Conservation (phyloP, 2,888 invertebrate genomes). For the Protodeltote pygarga region DNA sequence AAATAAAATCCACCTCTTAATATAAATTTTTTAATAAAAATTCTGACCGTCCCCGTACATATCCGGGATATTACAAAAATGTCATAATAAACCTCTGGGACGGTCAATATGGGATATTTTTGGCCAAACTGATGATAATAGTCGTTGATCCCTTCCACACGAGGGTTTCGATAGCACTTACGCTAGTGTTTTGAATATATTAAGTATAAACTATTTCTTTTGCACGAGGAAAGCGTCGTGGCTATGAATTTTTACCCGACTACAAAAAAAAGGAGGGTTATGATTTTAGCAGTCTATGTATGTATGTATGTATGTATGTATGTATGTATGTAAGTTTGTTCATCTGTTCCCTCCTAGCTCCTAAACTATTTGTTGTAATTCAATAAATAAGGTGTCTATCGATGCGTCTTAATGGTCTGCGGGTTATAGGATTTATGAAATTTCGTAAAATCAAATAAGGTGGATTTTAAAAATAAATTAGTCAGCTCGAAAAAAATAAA, state of each 20-base stretch:
- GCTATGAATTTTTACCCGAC: conserved; percentile 17
- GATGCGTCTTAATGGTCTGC: no score
- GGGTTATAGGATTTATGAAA: no score
- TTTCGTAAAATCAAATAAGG: no score
- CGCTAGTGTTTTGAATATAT: conserved; percentile 40
- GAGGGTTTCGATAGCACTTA: conserved; percentile 24
- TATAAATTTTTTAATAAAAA: conserved; percentile 5
- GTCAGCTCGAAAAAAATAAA: no score
- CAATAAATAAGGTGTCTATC: no score
- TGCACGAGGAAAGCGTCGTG: background rate
- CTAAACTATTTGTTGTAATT: no score
- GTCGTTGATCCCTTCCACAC: conserved; percentile 20
- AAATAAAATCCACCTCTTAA: background rate
- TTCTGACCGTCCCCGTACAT: background rate
- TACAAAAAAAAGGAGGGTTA: background rate
- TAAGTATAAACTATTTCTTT: conserved; percentile 25
- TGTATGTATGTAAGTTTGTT: no score
- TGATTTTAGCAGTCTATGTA: no score
- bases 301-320: no score
- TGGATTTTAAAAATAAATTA: no score
- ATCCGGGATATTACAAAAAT: conserved; percentile 37
- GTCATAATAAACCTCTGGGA: conserved; percentile 29
- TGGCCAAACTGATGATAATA: conserved; percentile 26
- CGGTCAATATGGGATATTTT: conserved; percentile 36
- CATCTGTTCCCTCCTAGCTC: no score